Percentiles rank a stretch among this genome's conserved stretches.
These are phyloP conservation scores for Xanthia togata DNA, from an alignment of 2,888 invertebrate genomes.

Conservation along the genomic window DNA sequence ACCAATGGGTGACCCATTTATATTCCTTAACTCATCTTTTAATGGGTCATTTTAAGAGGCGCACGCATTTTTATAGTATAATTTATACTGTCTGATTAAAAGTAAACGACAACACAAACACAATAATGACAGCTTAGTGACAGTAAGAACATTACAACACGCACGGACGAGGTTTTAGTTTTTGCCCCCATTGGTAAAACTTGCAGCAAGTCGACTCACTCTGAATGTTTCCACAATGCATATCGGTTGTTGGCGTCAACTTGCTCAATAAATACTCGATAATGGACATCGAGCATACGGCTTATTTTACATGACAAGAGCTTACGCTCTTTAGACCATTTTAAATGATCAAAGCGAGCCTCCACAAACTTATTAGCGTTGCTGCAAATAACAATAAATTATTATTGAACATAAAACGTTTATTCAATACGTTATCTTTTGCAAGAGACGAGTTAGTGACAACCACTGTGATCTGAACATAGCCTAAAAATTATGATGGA, in stretches of 20 bases:
- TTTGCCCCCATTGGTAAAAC: neutral
- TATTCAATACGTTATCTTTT: neutral
- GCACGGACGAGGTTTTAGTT: neutral
- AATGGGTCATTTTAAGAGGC: neutral
- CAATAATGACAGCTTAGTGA: neutral
- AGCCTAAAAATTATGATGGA: neutral
- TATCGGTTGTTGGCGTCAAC: neutral
- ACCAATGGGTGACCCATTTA: neutral
- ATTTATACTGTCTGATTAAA: neutral
- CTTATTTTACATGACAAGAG: conserved; percentile 6
- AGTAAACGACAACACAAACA: neutral
- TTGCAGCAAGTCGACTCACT: neutral
- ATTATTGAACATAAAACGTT: neutral
- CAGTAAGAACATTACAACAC: neutral
- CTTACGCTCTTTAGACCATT: neutral
- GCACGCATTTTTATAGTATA: neutral
- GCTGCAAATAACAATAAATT: neutral
- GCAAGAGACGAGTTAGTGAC: neutral
- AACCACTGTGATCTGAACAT: conserved; percentile 16
- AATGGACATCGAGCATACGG: neutral
- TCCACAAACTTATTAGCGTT: neutral
- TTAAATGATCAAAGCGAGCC: neutral
- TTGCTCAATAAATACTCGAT: neutral
- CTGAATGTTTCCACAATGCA: neutral
- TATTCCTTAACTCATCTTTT: neutral